Conservation (phyloP, 2,888 invertebrate species). For the Zhuqinia jingwanae region DNA sequence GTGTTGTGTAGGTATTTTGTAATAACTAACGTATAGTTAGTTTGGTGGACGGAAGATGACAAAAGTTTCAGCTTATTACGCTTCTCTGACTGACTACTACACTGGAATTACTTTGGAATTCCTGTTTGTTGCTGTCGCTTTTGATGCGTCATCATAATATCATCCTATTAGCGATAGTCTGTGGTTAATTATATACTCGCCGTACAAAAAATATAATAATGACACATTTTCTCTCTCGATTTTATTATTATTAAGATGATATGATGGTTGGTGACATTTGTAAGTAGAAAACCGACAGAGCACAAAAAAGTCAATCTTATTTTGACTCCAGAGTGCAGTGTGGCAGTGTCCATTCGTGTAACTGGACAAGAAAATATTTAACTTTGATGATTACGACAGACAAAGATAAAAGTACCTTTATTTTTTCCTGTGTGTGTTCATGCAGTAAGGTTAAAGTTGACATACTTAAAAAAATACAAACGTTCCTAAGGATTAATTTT, state of each 20-base stretch:
- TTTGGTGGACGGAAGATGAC: neutral
- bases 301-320: too few species aligned
- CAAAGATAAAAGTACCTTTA: too few species aligned
- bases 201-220: constrained; percentile 16
- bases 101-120: constrained; percentile 49
- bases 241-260: neutral
- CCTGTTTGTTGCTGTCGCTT: constrained; percentile 33
- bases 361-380: neutral
- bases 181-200: constrained; percentile 42
- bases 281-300: too few species aligned
- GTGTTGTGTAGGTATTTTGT: neutral
- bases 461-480: too few species aligned
- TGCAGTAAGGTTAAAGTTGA: too few species aligned
- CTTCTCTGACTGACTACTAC: neutral
- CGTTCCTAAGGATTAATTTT: too few species aligned
- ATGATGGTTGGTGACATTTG: too few species aligned
- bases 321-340: too few species aligned
- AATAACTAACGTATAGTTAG: neutral
- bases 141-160: constrained; percentile 47
- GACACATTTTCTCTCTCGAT: constrained; percentile 33
- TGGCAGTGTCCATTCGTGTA: too few species aligned
- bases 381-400: too few species aligned
- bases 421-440: too few species aligned
- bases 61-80: neutral
- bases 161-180: constrained; percentile 43